These are phyloP conservation scores for Trachythela sp. DNA, from an alignment of 64 coral and sea anemone genomes.

Conservation along the genomic window DNA sequence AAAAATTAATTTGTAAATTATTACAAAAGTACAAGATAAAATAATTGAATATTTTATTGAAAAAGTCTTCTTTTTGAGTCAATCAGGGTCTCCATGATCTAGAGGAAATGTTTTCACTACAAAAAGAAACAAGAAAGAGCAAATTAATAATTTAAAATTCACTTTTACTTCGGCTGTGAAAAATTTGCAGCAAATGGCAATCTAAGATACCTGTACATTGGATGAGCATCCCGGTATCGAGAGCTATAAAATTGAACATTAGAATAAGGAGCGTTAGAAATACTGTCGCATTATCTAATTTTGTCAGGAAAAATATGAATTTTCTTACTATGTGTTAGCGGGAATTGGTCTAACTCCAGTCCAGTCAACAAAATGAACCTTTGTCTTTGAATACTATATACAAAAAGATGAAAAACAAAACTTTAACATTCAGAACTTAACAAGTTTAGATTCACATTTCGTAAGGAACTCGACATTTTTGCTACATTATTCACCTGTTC, in stretches of 20 bases:
- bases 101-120: background rate
- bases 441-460: background rate
- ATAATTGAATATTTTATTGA: too few relatives aligned
- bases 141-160: background rate
- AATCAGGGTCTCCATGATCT: background rate
- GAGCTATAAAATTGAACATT: background rate
- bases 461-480: background rate
- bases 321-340: background rate
- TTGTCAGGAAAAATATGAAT: background rate
- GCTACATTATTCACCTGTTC: background rate
- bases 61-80: too few relatives aligned
- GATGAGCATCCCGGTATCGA: background rate
- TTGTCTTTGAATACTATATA: background rate
- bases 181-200: too few relatives aligned
- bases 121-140: background rate
- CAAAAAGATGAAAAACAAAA: background rate
- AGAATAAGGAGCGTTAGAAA: background rate
- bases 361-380: slow-evolving; percentile 9
- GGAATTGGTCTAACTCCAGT: slow-evolving; percentile 19
- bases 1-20: too few relatives aligned
- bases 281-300: background rate
- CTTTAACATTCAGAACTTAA: background rate
- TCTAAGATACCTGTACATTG: background rate
- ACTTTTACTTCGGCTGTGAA: background rate
- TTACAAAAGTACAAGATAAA: too few relatives aligned